Evolutionary conservation across 1,140 invertebrate species (phyloP).

Genomic region (Psilanteris sp.): DNA sequence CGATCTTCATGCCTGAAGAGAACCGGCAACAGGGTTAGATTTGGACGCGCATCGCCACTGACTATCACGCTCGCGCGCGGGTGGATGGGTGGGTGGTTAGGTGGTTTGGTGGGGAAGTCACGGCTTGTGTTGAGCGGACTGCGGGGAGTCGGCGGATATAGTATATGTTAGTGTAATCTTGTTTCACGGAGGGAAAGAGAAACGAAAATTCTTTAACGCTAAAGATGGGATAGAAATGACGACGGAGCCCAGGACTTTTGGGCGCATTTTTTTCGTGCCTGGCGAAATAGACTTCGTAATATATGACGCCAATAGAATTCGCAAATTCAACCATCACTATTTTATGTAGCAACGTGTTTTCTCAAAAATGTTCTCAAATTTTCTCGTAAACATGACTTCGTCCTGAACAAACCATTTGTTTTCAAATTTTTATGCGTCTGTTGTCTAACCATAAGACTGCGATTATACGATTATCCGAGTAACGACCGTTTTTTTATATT

Average conservation of each 20-base stretch:
- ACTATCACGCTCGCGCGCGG: slow-evolving; percentile 70
- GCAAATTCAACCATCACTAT: slow-evolving; percentile 12
- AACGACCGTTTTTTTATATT: too few relatives aligned
- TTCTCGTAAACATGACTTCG: too few relatives aligned
- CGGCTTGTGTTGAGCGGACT: slow-evolving; percentile 1
- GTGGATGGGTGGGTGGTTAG: slow-evolving; percentile 57
- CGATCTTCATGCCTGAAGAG: slow-evolving; percentile 67
- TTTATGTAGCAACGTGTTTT: too few relatives aligned
- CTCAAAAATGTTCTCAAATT: neutral
- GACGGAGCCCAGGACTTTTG: slow-evolving; percentile 10
- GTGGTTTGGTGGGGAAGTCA: slow-evolving; percentile 47
- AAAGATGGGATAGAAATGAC: slow-evolving; percentile 56
- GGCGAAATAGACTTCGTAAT: slow-evolving; percentile 29
- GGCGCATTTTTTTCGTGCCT: slow-evolving; percentile 35
- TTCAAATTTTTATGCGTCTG: too few relatives aligned
- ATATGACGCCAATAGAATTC: slow-evolving; percentile 25
- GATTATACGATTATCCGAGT: too few relatives aligned
- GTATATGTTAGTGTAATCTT: slow-evolving; percentile 71
- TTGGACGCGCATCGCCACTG: slow-evolving; percentile 72
- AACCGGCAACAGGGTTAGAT: slow-evolving; percentile 75
- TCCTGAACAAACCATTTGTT: too few relatives aligned
- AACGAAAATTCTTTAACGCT: slow-evolving; percentile 72
- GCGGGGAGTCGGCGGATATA: slow-evolving; percentile 32
- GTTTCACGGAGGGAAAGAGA: slow-evolving; percentile 64
- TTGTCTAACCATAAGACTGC: too few relatives aligned